phyloP scores from a whole-genome alignment of 2,113 vertebrate species.

The Alligator sinensis region DNA sequence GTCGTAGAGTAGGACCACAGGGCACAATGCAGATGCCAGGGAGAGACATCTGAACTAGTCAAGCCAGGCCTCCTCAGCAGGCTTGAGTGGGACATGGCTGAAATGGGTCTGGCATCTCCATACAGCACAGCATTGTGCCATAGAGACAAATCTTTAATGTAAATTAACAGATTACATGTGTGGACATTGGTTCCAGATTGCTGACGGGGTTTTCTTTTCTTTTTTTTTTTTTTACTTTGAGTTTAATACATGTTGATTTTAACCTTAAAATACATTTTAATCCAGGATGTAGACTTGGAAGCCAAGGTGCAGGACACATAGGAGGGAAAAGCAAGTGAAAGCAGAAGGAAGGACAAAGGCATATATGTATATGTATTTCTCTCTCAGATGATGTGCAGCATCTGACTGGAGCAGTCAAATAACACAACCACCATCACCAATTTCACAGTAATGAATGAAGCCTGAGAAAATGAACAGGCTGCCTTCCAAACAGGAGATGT shows the following conservation, averaged over 20 bases:
- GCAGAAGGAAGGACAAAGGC: neutral
- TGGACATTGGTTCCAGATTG: neutral
- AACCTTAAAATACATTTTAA: neutral
- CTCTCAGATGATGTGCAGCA: neutral
- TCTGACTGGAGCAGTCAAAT: rapidly evolving
- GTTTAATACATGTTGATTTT: neutral
- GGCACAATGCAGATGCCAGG: neutral
- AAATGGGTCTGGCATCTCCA: neutral
- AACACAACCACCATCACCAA: neutral
- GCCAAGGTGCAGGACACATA: no score
- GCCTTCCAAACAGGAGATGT: neutral
- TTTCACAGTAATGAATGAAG: neutral
- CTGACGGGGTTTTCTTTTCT: neutral
- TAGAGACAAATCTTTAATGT: neutral
- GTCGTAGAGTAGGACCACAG: no score
- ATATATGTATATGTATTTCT: neutral
- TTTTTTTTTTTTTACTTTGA: neutral
- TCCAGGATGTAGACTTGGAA: neutral
- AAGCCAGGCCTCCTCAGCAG: neutral
- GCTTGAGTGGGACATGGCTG: neutral
- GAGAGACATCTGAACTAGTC: neutral
- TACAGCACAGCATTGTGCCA: neutral
- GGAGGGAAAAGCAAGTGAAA: neutral
- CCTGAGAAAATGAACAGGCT: neutral
- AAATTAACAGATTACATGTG: neutral